Base-by-base conservation (phyloP, 2,797 vertebrate species). In the Sandelia bainsii region DNA sequence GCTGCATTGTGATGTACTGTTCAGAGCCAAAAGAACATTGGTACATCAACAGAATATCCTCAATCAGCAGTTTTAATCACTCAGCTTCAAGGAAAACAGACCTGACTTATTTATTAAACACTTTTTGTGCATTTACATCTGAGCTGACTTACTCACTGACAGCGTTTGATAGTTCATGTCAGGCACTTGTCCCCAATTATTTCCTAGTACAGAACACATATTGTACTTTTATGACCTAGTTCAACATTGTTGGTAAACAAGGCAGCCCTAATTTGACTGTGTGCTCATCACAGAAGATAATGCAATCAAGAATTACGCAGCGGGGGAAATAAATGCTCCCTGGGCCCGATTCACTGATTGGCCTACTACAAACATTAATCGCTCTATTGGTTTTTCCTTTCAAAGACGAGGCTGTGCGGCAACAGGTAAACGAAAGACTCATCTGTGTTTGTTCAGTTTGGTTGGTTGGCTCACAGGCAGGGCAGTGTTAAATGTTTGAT, bases 261-360 rank as follows among this genome's bases (percentile, higher is more conserved):
- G 62, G 56, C 65, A 23, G 50, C 62, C 8, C 39, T 61, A 57
- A 80, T 77, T 69, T 54, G 64, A 34, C 23, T 11, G 65, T 34
- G 37, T 37, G 63, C 66, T 81, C 60, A 79, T 66, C 54, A 75
- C 50, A 62, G 51, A 75, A 66, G 59, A 79, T 80, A 87, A 87
- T 79, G 74, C 72, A 78, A 86, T 88, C 80, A 79, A 57, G 70
- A 81, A 74, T 87, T 75, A 83, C 75, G 73, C 62, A 81, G 79
- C 61, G 23, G 73, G 79, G 72, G 71, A 65, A 86, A 83, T 53
- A 58, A 64, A 51, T 58, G 62, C 76, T 84, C 63, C 32, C 53
- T 69, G 48, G 1, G 37, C 29, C 65, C 23, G 44, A 76, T 48
- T 52, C 58, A 45, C 72, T 83, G 73, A 89, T 91, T 89, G 74